These are phyloP conservation scores for Drosophila persimilis DNA, from an alignment of 1,140 invertebrate species.

Conservation along the genomic window DNA sequence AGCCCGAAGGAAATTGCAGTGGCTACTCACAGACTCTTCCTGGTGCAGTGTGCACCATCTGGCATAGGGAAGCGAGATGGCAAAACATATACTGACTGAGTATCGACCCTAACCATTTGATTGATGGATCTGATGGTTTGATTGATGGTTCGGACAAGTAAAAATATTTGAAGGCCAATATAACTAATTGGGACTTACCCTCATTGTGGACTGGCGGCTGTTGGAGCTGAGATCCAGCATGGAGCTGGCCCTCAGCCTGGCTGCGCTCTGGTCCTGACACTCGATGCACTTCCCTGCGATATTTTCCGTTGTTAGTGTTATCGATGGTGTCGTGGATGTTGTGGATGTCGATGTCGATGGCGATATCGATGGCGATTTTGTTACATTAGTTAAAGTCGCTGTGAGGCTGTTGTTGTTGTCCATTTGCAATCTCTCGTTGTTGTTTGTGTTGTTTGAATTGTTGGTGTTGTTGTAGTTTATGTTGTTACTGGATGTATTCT, in stretches of 20 bases:
- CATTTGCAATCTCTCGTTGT: slow-evolving; percentile 13
- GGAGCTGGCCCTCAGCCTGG: slow-evolving; percentile 50
- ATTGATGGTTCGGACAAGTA: not conserved
- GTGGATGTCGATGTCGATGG: slow-evolving; percentile 23
- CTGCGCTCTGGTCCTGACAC: slow-evolving; percentile 4
- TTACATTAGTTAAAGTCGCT: slow-evolving; percentile 30
- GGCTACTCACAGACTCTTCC: no score
- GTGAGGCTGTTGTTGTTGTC: slow-evolving; percentile 28
- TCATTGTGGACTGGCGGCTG: slow-evolving; percentile 26
- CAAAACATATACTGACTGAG: no score
- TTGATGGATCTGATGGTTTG: no score
- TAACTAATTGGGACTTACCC: slow-evolving; percentile 19
- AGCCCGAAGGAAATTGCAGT: no score
- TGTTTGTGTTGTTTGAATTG: slow-evolving; percentile 10
- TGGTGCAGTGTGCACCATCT: no score
- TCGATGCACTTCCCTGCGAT: slow-evolving; percentile 24
- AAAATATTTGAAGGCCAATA: not conserved
- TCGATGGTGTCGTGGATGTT: slow-evolving; percentile 7
- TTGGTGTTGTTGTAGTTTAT: slow-evolving; percentile 11
- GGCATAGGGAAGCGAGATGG: no score
- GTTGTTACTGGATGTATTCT: slow-evolving; percentile 23
- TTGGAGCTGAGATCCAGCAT: slow-evolving; percentile 55
- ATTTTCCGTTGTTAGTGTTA: slow-evolving; percentile 18
- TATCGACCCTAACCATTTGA: no score
- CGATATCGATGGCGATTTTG: slow-evolving; percentile 29